Evolutionary conservation across 2,797 vertebrate species (phyloP).

Genomic region (Tamandua tetradactyla): DNA sequence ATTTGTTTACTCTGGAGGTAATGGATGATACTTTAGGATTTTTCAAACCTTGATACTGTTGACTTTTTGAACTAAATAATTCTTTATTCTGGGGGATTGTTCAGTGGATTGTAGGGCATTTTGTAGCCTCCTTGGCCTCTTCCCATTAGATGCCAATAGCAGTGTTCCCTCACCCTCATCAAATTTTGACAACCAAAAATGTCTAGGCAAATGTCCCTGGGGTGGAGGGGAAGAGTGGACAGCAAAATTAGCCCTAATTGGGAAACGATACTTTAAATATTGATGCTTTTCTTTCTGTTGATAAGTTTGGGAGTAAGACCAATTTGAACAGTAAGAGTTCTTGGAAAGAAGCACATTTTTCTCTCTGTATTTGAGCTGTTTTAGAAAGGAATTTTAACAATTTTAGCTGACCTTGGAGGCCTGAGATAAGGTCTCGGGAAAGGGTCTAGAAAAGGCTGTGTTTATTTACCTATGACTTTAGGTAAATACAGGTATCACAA

Average conservation of each 20-base stretch:
- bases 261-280: not conserved
- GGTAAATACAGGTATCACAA: not conserved
- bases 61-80: not conserved
- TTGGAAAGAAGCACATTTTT: conserved; percentile 1
- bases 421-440: not conserved
- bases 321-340: not conserved
- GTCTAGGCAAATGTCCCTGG: not conserved
- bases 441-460: not conserved
- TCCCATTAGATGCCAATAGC: not conserved
- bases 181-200: not conserved
- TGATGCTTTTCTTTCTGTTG: not conserved
- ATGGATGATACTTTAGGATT: not conserved
- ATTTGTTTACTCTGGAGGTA: not conserved
- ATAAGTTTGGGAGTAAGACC: not conserved
- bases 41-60: not conserved
- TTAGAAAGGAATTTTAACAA: not conserved
- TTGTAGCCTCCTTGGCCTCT: not conserved
- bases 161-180: not conserved
- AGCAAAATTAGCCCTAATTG: not conserved
- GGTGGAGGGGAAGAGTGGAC: no score
- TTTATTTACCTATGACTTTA: not conserved
- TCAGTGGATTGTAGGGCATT: not conserved
- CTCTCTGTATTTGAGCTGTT: not conserved
- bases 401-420: not conserved
- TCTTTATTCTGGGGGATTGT: not conserved